Evolutionary conservation across 2,797 vertebrate genomes (phyloP), one percentile per base, ranked within the genome.

Genomic region (Spizella passerina): DNA sequence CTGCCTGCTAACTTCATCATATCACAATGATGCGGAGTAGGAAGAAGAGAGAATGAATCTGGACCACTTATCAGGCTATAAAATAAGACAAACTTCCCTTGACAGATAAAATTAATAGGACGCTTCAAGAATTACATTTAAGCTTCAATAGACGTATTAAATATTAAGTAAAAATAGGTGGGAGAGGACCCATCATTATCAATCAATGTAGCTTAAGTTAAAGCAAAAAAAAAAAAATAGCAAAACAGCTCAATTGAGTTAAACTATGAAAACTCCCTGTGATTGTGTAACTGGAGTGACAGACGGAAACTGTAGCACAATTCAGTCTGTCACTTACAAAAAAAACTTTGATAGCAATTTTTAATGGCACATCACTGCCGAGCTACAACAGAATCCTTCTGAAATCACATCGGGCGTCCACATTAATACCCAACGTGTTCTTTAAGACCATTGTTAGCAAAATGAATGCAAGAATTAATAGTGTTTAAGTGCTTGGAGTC

Each of bases 331-430:
- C 85, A 88, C 91, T 94, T 96, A 82, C 81, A 94, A 90, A 96
- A 92, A 94, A 94, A 94, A 90, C 77, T 76, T 94, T 90, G 83
- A 87, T 84, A 73, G 64, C 88, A 93, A 90, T 88, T 96, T 97
- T 96, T 96, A 94, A 86, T 83, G 96, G 93, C 86, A 92, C 95
- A 86, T 87, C 75, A 86, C 87, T 89, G 80, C 69, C 47, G 80
- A 96, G 93, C 94, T 93, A 96, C 94, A 97, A 97, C 80, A 36
- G 96, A 96, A 98, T 98, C 98, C 97, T 96, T 97, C 91, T 68
- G 68, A 89, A 93, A 93, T 98, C 95, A 97, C 97, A 96, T 86
- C 77, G 75, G 86, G 86, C 27, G 26, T 77, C 95, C 91, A 59
- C 95, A 96, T 94, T 93, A 93, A 94, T 94, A 79, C 71, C 92